Evolutionary conservation across 2,113 vertebrate genomes (phyloP).

Genomic region (Vidua chalybeata): DNA sequence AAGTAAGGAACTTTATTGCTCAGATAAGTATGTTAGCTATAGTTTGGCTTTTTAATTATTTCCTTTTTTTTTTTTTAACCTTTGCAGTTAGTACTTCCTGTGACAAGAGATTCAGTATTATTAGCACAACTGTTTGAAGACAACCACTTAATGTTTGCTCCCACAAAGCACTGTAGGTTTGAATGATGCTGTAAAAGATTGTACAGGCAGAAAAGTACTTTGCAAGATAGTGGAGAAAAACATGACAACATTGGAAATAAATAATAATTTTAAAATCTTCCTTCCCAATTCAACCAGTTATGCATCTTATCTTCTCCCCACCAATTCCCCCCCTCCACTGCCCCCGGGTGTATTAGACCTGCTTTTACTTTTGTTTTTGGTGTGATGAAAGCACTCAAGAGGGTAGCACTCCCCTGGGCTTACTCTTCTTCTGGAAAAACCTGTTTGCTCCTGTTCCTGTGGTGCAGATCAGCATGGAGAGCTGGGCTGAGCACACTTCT

Average conservation of each 20-base stretch:
- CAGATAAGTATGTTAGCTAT: background rate
- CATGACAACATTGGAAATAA: background rate
- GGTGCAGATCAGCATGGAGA: background rate
- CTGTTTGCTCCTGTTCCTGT: background rate
- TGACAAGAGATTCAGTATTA: background rate
- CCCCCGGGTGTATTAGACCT: fast-evolving
- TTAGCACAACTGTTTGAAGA: background rate
- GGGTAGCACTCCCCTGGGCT: background rate
- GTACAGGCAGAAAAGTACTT: background rate
- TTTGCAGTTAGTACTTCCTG: background rate
- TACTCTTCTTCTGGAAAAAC: background rate
- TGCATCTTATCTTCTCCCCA: background rate
- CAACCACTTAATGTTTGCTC: background rate
- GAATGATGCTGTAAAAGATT: background rate
- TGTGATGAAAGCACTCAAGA: background rate
- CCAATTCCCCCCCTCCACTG: no score
- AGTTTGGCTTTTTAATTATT: background rate
- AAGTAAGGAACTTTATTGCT: background rate
- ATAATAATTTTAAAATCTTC: background rate
- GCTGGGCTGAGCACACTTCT: background rate
- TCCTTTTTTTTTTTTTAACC: background rate
- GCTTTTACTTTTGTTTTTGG: constrained; percentile 3
- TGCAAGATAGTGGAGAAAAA: background rate
- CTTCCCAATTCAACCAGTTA: background rate
- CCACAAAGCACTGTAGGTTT: background rate